Base-by-base conservation (phyloP, 35 echinoderm and acorn worm species). In the Apostichopus californicus region DNA sequence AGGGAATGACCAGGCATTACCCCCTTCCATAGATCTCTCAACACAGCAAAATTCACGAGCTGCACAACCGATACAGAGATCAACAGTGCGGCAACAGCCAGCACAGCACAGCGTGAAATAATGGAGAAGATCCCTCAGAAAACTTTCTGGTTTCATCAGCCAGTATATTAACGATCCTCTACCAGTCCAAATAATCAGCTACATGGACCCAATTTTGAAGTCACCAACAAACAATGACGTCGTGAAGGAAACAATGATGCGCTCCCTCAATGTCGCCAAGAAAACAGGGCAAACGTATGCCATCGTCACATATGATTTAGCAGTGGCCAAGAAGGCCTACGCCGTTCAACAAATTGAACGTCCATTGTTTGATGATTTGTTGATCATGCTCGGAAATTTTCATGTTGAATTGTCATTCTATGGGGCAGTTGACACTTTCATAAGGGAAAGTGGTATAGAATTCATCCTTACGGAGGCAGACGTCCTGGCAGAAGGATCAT, bases 141-240 rank as follows among this genome's bases (percentile, higher is more conserved):
- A 20, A 55, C 28, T 79, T 20, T 94, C 77, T 75, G 95, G 95
- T 77, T 96, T 94, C 71, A 90, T 96, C 78, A 92, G 90, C 81
- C 92, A 79, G 77, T 86, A 85, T 77, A 94, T 91, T 28, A 61
- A 90, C 23, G 91, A 96, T 57, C 26, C 63, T 55, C 66, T 94
- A 61, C 95, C 93, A 86, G 26, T 96, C 17, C 95, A 96, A 55
- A 90, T 52, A 28, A 96, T 94, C 63, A 90, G 83, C 54, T 96
- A 96, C 86, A 96, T 96, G 95, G 92, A 96, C 55, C 93, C 95
- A 23, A 96, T 96, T 88, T 84, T 86, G 2, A 94, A 57, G 90
- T 94, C 93, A 25, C 95, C 93, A 78, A 96, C 95, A 6, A 96
- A 96, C 86, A 96, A 94, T 93, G 90, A 96, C 83, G 93, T 96